phyloP scores from a whole-genome alignment of 2,888 invertebrate species.

The Tyria jacobaeae region DNA sequence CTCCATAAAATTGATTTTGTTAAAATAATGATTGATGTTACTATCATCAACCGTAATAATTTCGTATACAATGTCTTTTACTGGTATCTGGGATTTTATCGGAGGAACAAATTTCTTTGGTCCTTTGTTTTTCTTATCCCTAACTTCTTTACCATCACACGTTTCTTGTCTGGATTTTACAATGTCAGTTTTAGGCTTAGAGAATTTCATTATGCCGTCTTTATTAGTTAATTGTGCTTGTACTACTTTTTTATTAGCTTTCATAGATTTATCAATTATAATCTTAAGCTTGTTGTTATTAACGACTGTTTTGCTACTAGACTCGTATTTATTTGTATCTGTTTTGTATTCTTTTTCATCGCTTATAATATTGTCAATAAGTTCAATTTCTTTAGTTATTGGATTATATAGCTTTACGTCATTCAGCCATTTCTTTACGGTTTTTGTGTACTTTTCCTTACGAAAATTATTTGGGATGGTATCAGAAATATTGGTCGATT shows the following conservation, averaged over 20 bases:
- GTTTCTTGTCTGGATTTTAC: conserved; percentile 7
- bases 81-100: conserved; percentile 67
- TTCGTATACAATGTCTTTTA: conserved; percentile 61
- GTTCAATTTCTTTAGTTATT: conserved; percentile 31
- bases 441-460: conserved; percentile 67
- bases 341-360: conserved; percentile 3
- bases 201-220: conserved; percentile 75
- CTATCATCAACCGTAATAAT: conserved; percentile 52
- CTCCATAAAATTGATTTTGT: neutral
- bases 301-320: neutral
- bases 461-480: conserved; percentile 37
- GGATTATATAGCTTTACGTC: conserved; percentile 50
- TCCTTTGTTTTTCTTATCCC: conserved; percentile 56
- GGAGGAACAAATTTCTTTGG: conserved; percentile 69
- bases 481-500: conserved; percentile 3
- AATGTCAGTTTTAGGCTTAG: conserved; percentile 56
- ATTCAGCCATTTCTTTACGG: conserved; percentile 72
- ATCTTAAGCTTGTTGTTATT: conserved; percentile 16
- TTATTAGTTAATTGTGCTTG: conserved; percentile 74
- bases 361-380: neutral
- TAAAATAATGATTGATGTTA: conserved; percentile 35
- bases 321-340: conserved; percentile 1
- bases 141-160: conserved; percentile 13
- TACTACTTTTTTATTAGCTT: conserved; percentile 56
- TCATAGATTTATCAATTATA: conserved; percentile 28